Evolutionary conservation across 2,113 vertebrate genomes (phyloP), one percentile per base, ranked within the genome.

Genomic region (Phodopus roborovskii): DNA sequence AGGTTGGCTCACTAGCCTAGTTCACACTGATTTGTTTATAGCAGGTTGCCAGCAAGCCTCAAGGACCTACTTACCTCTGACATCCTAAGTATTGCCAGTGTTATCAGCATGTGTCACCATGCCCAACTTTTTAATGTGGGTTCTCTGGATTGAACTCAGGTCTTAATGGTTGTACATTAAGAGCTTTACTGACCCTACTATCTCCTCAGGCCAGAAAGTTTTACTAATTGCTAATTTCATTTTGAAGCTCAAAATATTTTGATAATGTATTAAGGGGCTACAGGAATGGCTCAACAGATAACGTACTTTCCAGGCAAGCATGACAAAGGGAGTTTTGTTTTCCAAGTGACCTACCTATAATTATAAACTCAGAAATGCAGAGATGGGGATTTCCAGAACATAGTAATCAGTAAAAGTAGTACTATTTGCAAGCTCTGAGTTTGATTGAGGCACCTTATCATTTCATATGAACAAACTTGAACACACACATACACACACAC

Each of bases 231-330:
- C 16, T 70, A 83, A 79, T 28, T 50, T 68, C 36, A 26, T 78
- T 84, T 90, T 95, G 75, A 94, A 6, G 36, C 75, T 88, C 91
- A 90, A 87, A 91, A 26, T 66, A 85, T 71, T 79, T 96, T 93
- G 56, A 88, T 5, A 36, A 84, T 91, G 50, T 70, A 78, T 58
- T 53, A 71, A 93, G n/a, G 77, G 15, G 9, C 5, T 53, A 3
- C 8, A 28, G 50, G 30, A 53, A 79, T 36, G 7, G 48, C 30
- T 17, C 48, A 79, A 28, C 30, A 50, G 16, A 50, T 53, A 78
- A 78, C 50, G 28, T 53, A 33, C 45, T n/a, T 68, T 33, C 66
- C 13, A 15, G 13, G 74, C 75, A 33, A 33, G 28, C 13, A 28
- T 45, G n/a, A 10, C 7, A 24, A 9, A 7, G 26, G 33, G 26